phyloP scores from a whole-genome alignment of 2,888 invertebrate species.

The Pseudeuparius sepicola region DNA sequence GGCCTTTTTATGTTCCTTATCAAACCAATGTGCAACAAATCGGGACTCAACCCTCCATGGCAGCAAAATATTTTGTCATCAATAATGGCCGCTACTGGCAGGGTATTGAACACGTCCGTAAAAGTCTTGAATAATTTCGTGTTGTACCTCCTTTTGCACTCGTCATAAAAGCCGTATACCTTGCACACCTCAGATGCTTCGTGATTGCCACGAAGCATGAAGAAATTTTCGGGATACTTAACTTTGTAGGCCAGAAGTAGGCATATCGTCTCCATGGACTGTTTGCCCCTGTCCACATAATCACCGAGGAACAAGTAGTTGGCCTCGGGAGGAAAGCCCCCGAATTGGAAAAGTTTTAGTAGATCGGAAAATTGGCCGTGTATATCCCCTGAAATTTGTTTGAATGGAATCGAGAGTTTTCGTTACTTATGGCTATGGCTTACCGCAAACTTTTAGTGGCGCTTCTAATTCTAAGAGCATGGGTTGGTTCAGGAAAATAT shows the following conservation, averaged over 20 bases:
- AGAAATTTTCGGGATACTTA: conserved; percentile 61
- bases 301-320: conserved; percentile 55
- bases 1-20: conserved; percentile 31
- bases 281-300: conserved; percentile 55
- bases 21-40: conserved; percentile 30
- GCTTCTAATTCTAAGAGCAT: conserved; percentile 34
- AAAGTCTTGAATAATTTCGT: conserved; percentile 36
- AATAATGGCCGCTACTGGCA: conserved; percentile 35
- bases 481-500: conserved; percentile 32
- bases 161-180: conserved; percentile 55
- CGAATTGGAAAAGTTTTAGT: conserved; percentile 51
- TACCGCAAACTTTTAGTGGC: conserved; percentile 33
- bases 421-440: conserved; percentile 15
- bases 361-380: conserved; percentile 57
- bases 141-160: conserved; percentile 42
- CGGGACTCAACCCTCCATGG: conserved; percentile 36
- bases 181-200: conserved; percentile 57
- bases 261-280: conserved; percentile 56
- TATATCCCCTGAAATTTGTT: conserved; percentile 43
- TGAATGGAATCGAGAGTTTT: neutral
- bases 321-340: conserved; percentile 55
- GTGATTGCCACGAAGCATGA: conserved; percentile 56
- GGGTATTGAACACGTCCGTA: conserved; percentile 35
- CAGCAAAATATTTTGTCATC: conserved; percentile 36
- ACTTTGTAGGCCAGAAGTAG: conserved; percentile 56